Base-by-base conservation (phyloP, 2,113 vertebrate genomes). In the Lamprologus lemairii region DNA sequence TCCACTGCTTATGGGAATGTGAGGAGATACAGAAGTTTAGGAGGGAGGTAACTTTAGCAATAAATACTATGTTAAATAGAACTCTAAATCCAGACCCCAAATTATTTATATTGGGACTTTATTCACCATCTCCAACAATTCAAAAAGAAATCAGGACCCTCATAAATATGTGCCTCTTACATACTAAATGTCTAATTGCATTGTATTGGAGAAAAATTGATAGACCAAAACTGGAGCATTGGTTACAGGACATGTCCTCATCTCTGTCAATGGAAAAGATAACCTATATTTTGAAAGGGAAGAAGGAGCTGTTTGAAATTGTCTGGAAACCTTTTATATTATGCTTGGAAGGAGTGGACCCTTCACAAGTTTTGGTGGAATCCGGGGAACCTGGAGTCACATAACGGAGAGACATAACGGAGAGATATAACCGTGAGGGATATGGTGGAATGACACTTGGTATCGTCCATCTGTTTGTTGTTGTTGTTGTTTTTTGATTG, bases 231-330 rank as follows among this genome's bases (percentile, higher is more conserved):
- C n/a, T 54, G n/a, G 53, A 7, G n/a, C n/a, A 23, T 3, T 54
- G 53, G 53, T 0, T 54, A 23, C n/a, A 2, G 53, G 3, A 54
- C n/a, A 54, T 54, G n/a, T 12, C n/a, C 53, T 23, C 53, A 23
- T 54, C 53, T 12, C 53, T 12, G n/a, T 1, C 53, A 1, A 4
- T 54, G n/a, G n/a, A 54, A 54, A 54, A 54, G 2, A 54, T 23
- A 23, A 23, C 53, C 10, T 23, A 12, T 12, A 54, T 54, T 54
- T 54, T 54, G n/a, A 23, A 54, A 54, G 53, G n/a, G n/a, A 54
- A 54, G n/a, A 54, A 54, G 53, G n/a, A 23, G n/a, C n/a, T 23
- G n/a, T 54, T n/a, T 51, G 49, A 10, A 51, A 53, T 53, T n/a
- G 49, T n/a, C 19, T 53, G 49, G 19, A n/a, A n/a, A 53, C 19